Evolutionary conservation across 2,113 vertebrate genomes (phyloP).

Genomic region (Prionailurus bengalensis): DNA sequence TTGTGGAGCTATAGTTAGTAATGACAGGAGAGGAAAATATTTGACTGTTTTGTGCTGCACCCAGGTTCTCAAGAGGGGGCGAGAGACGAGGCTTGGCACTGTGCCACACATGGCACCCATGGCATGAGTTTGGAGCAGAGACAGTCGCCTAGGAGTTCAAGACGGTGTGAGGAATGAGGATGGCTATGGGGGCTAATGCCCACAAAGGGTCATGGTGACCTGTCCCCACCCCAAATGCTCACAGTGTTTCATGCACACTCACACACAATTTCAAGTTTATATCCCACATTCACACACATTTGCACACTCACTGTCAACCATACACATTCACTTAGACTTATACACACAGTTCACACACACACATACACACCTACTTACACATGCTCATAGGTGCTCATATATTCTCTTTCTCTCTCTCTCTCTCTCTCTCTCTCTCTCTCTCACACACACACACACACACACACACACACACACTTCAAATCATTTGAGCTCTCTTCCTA

Average conservation of each 20-base stretch:
- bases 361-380: no score
- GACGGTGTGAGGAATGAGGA: not conserved
- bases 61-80: not conserved
- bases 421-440: no score
- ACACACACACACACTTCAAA: not conserved
- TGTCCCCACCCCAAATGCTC: not conserved
- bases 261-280: not conserved
- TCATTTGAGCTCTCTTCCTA: not conserved
- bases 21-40: conserved; percentile 56
- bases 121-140: not conserved
- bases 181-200: accelerated
- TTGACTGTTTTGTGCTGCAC: not conserved
- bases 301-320: not conserved
- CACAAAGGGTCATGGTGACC: not conserved
- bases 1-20: conserved; percentile 38
- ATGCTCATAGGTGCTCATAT: not conserved
- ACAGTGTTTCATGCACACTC: not conserved
- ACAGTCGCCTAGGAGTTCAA: accelerated
- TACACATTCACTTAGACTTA: not conserved
- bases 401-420: not conserved
- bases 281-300: not conserved
- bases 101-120: not conserved
- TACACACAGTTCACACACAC: not conserved
- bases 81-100: accelerated
- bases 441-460: not conserved